Evolutionary conservation across 2,888 invertebrate genomes (phyloP), one percentile per base, ranked within the genome.

Genomic region (Ditylenchus weischeri): DNA sequence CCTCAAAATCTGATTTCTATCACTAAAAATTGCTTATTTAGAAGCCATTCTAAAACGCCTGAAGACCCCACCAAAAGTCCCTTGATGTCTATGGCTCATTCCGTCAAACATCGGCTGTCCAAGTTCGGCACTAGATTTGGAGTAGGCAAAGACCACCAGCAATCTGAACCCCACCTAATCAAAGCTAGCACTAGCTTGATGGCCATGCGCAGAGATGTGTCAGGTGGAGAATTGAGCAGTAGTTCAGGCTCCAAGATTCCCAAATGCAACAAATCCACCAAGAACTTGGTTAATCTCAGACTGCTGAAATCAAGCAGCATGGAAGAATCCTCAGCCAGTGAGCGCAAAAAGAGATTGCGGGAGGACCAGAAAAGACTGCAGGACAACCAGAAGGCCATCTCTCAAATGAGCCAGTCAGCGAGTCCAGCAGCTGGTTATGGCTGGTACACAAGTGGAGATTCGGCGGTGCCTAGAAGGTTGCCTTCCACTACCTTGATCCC

Each of bases 21-120:
- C 8, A 15, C 8, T n/a, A 2, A 49, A 29, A 48, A 64, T 21
- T 65, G 36, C 64, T 21, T 18, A 13, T 67, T 21, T 49, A 18
- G 29, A 29, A 29, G 66, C 57, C 7, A 10, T 13, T 21, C n/a
- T 13, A 59, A 36, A 59, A 59, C 15, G 1, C 59, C 57, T 54
- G 58, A 15, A 8, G 73, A 72, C 57, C 58, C 79, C 43, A 79
- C 81, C 47, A 70, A 76, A 35, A 76, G 76, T 72, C 81, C 81
- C n/a, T 70, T 81, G 58, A 71, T 81, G 72, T 75, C 73, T 23
- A 78, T 81, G 67, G 81, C 81, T 48, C 80, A 79, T 62, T 75
- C 78, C 36, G 80, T 81, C 47, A 70, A 76, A 62, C 72, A 59
- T 18, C 58, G 73, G 3, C 65, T 76, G 13, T 62, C 71, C 38